phyloP scores from a whole-genome alignment of 2,113 vertebrate species.

The Microtus richardsoni region DNA sequence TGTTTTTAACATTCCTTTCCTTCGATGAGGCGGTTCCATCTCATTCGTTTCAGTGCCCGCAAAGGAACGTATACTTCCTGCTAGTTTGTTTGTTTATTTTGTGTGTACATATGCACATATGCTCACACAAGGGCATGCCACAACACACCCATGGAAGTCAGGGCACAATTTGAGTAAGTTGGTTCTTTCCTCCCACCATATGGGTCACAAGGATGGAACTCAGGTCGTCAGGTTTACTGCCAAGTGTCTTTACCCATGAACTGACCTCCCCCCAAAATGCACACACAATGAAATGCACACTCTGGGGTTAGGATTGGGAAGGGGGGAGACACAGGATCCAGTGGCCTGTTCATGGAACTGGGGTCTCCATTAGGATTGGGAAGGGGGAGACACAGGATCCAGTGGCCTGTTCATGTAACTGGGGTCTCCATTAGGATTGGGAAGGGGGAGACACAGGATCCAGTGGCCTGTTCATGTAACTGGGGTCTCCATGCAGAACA shows the following conservation, averaged over 20 bases:
- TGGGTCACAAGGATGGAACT: background rate
- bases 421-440: no score
- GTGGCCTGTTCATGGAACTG: no score
- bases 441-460: no score
- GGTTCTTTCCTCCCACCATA: background rate
- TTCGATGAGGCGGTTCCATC: background rate
- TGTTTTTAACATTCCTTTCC: background rate
- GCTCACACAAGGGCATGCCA: background rate
- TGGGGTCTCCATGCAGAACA: no score
- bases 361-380: no score
- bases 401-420: no score
- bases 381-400: no score
- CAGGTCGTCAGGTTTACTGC: background rate
- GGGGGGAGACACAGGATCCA: no score
- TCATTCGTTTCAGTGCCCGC: background rate
- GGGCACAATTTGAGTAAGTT: background rate
- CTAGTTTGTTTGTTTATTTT: background rate
- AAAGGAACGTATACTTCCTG: background rate
- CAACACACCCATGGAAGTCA: background rate
- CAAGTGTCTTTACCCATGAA: background rate
- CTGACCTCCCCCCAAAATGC: no score
- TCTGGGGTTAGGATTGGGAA: no score
- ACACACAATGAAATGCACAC: no score
- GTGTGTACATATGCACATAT: background rate
- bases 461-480: no score